These are phyloP conservation scores for Aphrophora alni DNA, from an alignment of 2,888 invertebrate species.

Conservation along the genomic window DNA sequence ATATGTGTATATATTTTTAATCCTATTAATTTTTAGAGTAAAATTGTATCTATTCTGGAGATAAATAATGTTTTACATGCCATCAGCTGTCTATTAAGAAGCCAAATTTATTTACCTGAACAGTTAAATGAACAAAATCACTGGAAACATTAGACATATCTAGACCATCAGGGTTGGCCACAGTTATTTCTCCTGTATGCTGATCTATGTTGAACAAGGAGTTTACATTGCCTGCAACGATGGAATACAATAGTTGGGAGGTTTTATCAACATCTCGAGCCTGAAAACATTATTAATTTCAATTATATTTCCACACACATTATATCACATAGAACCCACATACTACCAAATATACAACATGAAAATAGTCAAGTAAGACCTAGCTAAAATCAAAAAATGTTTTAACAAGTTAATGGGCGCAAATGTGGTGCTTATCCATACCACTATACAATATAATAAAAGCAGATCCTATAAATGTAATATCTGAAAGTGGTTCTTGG, in stretches of 20 bases:
- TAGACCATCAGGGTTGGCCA: constrained; percentile 62
- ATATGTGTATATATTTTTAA: too few species aligned
- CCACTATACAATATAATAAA: too few species aligned
- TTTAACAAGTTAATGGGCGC: too few species aligned
- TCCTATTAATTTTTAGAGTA: too few species aligned
- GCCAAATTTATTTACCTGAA: constrained; percentile 64
- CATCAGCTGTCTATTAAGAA: too few species aligned
- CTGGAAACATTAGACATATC: constrained; percentile 65
- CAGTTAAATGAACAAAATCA: constrained; percentile 67
- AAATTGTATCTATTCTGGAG: too few species aligned
- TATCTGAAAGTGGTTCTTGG: too few species aligned
- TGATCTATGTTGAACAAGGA: constrained; percentile 74
- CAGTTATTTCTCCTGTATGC: constrained; percentile 70
- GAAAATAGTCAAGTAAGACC: neutral
- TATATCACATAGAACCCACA: neutral
- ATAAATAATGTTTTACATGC: too few species aligned
- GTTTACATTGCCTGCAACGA: constrained; percentile 66
- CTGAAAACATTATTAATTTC: constrained; percentile 59
- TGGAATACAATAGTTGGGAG: constrained; percentile 79
- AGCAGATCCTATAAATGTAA: too few species aligned
- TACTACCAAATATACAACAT: neutral
- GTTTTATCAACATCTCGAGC: constrained; percentile 83
- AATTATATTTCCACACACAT: neutral
- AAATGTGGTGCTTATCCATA: too few species aligned
- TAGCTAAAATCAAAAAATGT: too few species aligned